Conservation (phyloP, 2,797 vertebrate genomes). For the Enteromius paludinosus region DNA sequence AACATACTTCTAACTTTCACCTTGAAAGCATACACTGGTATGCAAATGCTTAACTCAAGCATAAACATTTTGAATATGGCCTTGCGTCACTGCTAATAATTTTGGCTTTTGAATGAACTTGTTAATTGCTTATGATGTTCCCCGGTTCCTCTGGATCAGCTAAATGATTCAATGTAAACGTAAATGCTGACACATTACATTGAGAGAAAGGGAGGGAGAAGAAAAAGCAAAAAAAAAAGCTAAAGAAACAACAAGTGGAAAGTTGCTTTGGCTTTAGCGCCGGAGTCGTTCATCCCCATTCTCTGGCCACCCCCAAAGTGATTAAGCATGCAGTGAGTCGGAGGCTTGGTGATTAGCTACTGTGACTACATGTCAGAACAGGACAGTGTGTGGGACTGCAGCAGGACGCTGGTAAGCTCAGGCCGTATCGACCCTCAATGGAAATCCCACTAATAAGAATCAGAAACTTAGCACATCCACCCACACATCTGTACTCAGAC, state of each 20-base stretch:
- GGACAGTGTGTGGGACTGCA: slow-evolving; percentile 71
- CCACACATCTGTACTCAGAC: slow-evolving; percentile 53
- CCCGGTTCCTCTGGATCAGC: background rate
- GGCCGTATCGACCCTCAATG: slow-evolving; percentile 72
- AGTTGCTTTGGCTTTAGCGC: slow-evolving; percentile 57
- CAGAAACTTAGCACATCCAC: slow-evolving; percentile 71
- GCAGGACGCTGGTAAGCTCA: slow-evolving; percentile 73
- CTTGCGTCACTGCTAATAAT: background rate
- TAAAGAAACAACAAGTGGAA: slow-evolving; percentile 61
- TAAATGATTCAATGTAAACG: slow-evolving; percentile 1
- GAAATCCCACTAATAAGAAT: slow-evolving; percentile 76
- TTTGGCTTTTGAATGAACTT: background rate
- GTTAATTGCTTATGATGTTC: slow-evolving; percentile 1
- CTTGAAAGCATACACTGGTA: background rate
- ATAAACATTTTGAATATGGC: background rate
- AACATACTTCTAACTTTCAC: background rate
- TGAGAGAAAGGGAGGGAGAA: slow-evolving; percentile 51
- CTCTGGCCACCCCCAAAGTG: slow-evolving; percentile 69
- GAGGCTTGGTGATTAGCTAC: slow-evolving; percentile 73
- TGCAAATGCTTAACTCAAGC: background rate
- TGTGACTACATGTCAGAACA: slow-evolving; percentile 64
- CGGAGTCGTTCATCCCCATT: slow-evolving; percentile 58
- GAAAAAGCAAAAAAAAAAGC: slow-evolving; percentile 62
- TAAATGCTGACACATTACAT: background rate
- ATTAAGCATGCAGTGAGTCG: slow-evolving; percentile 74